Evolutionary conservation across 1,140 invertebrate genomes (phyloP), one percentile per base, ranked within the genome.

Genomic region (Coptotermes formosanus): DNA sequence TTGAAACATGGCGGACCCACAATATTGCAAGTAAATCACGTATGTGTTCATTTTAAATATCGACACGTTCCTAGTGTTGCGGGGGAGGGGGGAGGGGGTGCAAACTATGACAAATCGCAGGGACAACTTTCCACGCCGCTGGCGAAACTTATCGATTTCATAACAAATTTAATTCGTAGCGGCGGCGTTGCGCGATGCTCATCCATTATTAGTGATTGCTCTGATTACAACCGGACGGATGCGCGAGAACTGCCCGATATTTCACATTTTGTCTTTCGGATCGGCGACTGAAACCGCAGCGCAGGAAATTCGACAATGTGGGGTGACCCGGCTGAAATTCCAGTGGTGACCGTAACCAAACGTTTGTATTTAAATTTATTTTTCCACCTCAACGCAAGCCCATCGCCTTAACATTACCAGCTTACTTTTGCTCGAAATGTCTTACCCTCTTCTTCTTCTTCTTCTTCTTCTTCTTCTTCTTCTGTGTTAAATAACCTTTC

Each of bases 231-330:
- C 64, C 64, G 64, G 64, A 75, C 64, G 64, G 64, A 75, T 75
- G 30, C 25, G n/a, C 16, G 64, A 75, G n/a, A n/a, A n/a, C 25
- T n/a, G 16, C 6, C n/a, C 64, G n/a, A 75, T 75, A 75, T 75
- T 75, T 75, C 64, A 75, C 64, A n/a, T 75, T 75, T 75, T 75
- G 64, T 75, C 64, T 75, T 75, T 75, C n/a, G 64, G 64, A 75
- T 7, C 25, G n/a, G n/a, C 64, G 25, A 8, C 64, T 12, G n/a
- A 75, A 75, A 75, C 64, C 64, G n/a, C 64, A 75, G 25, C 25
- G 14, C 64, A 30, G n/a, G 7, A 30, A 30, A 75, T 75, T 75
- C 64, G 9, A 25, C 25, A 75, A 16, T 21, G 52, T 55, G 52
- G 52, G 52, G 52, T 21, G 52, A 4, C 19, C 1, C 38, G 52